Evolutionary conservation across 2,888 invertebrate species (phyloP), one percentile per base, ranked within the genome.

Genomic region (Lordiphosa fenestrarum): DNA sequence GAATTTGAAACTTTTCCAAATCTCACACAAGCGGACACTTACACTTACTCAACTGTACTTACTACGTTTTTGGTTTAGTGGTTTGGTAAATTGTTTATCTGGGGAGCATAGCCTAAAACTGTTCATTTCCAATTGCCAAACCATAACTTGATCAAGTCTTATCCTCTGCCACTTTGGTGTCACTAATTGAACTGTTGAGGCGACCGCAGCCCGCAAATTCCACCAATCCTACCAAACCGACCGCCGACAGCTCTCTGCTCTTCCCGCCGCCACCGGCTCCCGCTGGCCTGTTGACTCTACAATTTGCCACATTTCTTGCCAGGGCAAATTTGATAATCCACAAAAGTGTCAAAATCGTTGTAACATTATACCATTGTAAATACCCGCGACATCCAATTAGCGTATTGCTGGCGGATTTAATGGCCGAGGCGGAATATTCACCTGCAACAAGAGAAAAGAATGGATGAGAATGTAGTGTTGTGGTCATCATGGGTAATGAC

Each of bases 351-450:
- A 76, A 60, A 60, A 83, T 68, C 58, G 76, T 68, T 61, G 71
- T 62, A 57, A 71, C 65, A 64, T 68, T 76, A 53, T 64, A 66
- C 73, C 83, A 83, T 48, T 66, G 75, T 47, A 63, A 73, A 67
- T 53, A 71, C 66, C 70, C 73, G 25, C 67, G 66, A 69, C 70
- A 82, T 57, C 86, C 82, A 81, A 81, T 84, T 84, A 81, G 69
- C 58, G 71, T 56, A 59, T 66, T 71, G 84, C 85, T 68, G 49
- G 58, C 81, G 38, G 89, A 89, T 71, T 88, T 89, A 71, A 89
- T 89, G 58, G 89, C 89, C 44, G 89, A 89, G 44, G 90, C 89
- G 30, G 89, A 90, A 62, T 89, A 89, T 82, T 89, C 89, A 71
- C 88, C 89, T 89, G 78, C 46, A 50, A 40, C n/a, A 40, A 40